Base-by-base conservation (phyloP, 2,797 vertebrate genomes). In the Gallinago nigripennis region DNA sequence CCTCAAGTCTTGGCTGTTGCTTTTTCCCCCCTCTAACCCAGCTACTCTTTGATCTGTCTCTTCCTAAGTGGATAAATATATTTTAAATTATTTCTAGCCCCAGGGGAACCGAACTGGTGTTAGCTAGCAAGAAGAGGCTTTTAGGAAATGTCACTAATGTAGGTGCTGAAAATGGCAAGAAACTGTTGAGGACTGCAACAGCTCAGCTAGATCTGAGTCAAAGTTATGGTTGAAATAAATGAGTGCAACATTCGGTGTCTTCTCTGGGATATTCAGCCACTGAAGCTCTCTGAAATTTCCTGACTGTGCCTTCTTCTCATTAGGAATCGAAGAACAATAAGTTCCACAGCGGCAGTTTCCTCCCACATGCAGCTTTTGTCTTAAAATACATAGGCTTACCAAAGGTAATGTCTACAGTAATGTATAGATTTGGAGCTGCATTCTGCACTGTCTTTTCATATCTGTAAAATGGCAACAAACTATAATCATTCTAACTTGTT, bases 61-160 rank as follows among this genome's bases (percentile, higher is more conserved):
- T 76, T 92, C 75, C 76, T 91, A 92, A 91, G 85, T 79, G 73
- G 91, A 90, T 90, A 94, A 97, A 95, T 94, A 92, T 90, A 92
- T 96, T 91, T 94, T 88, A 92, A 96, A 96, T 92, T 94, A 83
- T 82, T 94, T 51, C 80, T 92, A 90, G 28, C 54, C 85, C 58
- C 77, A 66, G 80, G 63, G 68, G 83, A 95, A 82, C 46, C 0
- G 0, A 86, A 90, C 56, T 70, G 39, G 82, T 92, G 80, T 84
- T 94, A 88, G 63, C 82, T 75, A 77, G 77, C 48, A 83, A 75
- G 4, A 19, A 94, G 82, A 66, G 31, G 54, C 63, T 93, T 92
- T 93, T 86, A 94, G 76, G 71, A 91, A 82, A 86, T 63, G 82
- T 78, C 80, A 58, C 70, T 76, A 90, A 88, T 72, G 72, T 66